Evolutionary conservation across 2,888 invertebrate genomes (phyloP), one percentile per base, ranked within the genome.

Genomic region (Synergus japonicus): DNA sequence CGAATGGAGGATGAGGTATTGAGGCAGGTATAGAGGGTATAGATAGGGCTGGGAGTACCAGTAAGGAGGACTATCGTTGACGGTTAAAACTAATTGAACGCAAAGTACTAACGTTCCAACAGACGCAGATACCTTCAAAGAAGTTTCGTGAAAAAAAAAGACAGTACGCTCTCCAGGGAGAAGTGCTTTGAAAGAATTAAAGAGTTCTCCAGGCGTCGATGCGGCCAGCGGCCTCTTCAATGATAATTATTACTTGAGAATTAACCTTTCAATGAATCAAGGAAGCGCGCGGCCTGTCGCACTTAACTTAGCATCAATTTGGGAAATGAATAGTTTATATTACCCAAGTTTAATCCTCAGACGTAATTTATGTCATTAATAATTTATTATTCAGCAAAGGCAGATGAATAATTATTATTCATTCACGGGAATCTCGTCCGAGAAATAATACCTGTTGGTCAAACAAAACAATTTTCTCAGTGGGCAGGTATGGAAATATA

Each of bases 51-150:
- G n/a, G 46, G 49, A 69, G 49, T 46, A 46, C 49, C 73, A 49
- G 29, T 22, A 43, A 58, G 60, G 49, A 76, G 76, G 78, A 83
- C 81, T 64, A 69, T 82, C 67, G 65, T 29, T 49, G 69, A 76
- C 81, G 82, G 81, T 84, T 64, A 77, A 78, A 81, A 85, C 85
- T 84, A 85, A 85, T 84, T 85, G 84, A 84, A 83, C 85, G 82
- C 84, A 84, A 84, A 83, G 85, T 84, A 83, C 77, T 79, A 80
- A 80, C 82, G 82, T 82, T 80, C 81, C 73, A 78, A 76, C 65
- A 83, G 83, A 83, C 80, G 83, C 69, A 80, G 83, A 82, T 85
- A 80, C 82, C 81, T 76, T 80, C 83, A 81, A 83, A 85, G 85
- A 83, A 79, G 81, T 77, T 83, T 79, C 69, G 73, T 67, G 80